phyloP scores from a whole-genome alignment of 2,888 invertebrate species.

The Dysmachus trigonus region DNA sequence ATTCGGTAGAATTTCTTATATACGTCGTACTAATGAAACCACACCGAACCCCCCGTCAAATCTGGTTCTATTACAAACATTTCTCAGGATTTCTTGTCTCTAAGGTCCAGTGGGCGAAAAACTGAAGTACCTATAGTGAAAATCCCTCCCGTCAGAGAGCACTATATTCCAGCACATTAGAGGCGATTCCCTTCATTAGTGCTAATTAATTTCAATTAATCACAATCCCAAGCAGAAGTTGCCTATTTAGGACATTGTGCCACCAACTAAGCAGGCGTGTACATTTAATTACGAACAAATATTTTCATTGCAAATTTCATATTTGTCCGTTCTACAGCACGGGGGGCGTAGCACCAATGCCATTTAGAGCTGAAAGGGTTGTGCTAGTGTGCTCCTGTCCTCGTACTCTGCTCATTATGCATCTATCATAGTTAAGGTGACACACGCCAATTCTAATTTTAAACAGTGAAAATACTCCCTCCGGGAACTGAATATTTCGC shows the following conservation, averaged over 20 bases:
- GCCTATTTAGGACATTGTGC: neutral
- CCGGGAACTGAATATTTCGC: neutral
- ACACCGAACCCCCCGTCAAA: neutral
- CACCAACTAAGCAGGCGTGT: neutral
- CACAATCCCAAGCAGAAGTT: neutral
- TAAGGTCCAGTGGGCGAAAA: neutral
- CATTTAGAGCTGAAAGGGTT: neutral
- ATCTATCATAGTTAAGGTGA: neutral
- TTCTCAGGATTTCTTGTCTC: neutral
- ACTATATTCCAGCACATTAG: neutral
- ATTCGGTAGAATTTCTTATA: neutral
- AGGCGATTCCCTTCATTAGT: neutral
- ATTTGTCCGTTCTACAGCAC: neutral
- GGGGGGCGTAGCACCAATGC: neutral
- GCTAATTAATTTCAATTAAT: constrained; percentile 30
- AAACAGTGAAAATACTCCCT: neutral
- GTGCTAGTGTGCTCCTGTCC: neutral
- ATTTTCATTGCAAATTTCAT: neutral
- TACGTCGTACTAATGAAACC: neutral
- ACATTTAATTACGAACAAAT: neutral
- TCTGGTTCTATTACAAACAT: neutral
- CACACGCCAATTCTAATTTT: neutral
- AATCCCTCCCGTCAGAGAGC: neutral
- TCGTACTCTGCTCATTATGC: neutral
- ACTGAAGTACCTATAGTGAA: neutral